Percentiles rank a stretch among this genome's conserved stretches.
phyloP scores from a whole-genome alignment of 2,888 invertebrate species.

The Craniophora ligustri region DNA sequence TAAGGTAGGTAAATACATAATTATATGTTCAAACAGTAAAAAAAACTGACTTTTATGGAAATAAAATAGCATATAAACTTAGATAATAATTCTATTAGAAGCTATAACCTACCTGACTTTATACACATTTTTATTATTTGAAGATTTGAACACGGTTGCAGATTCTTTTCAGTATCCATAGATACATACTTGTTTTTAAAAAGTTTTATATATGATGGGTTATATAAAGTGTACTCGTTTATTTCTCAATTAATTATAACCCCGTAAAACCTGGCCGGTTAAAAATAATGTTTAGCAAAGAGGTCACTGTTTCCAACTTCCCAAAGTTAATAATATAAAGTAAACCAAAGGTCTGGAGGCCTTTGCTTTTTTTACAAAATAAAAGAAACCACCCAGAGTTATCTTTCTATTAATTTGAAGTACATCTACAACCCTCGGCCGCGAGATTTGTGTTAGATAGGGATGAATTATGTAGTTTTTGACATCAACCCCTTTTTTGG shows the following conservation, averaged over 20 bases:
- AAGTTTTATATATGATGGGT: too few relatives aligned
- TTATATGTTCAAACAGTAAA: too few relatives aligned
- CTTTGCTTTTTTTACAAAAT: constrained; percentile 77
- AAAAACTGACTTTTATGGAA: too few relatives aligned
- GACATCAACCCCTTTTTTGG: constrained; percentile 32
- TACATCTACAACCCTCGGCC: constrained; percentile 51
- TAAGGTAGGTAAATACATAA: too few relatives aligned
- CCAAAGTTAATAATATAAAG: constrained; percentile 71
- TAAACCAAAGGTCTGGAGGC: constrained; percentile 72
- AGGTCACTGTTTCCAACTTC: constrained; percentile 60
- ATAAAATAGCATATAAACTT: too few relatives aligned
- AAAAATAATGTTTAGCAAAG: constrained; percentile 49
- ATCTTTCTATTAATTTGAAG: constrained; percentile 83
- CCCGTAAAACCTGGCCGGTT: constrained; percentile 10
- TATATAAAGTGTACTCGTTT: background rate
- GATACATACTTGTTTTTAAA: too few relatives aligned
- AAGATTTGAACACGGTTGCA: too few relatives aligned
- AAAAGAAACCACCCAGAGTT: constrained; percentile 71
- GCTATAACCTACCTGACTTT: too few relatives aligned
- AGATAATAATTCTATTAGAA: too few relatives aligned
- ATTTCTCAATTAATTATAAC: constrained; percentile 11
- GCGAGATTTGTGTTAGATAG: constrained; percentile 57
- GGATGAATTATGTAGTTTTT: constrained; percentile 42
- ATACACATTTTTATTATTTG: too few relatives aligned
- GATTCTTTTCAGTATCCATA: too few relatives aligned